A percentile compares a stretch with the other conserved stretches of the same genome.
These are phyloP conservation scores for Corythucha ciliata DNA, from an alignment of 2,888 invertebrate genomes.

Conservation along the genomic window DNA sequence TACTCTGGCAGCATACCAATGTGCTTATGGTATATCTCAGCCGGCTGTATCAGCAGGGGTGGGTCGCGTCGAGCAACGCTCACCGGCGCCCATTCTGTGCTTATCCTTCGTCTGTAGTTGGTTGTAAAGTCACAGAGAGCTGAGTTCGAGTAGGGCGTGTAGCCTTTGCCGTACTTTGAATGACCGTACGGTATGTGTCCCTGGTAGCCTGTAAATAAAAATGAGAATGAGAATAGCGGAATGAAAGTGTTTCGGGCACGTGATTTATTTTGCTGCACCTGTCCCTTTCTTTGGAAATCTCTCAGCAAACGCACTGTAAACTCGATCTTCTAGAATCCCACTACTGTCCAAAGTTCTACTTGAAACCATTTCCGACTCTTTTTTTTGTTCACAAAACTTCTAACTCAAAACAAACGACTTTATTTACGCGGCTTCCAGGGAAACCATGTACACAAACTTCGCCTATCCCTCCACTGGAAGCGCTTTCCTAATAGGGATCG, in stretches of 20 bases:
- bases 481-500: no score
- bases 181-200: constrained; percentile 59
- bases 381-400: no score
- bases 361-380: no score
- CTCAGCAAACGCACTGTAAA: constrained; percentile 11
- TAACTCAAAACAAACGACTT: background rate
- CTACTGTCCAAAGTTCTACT: constrained; percentile 11
- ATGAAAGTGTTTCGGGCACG: background rate
- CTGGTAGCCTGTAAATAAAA: constrained; percentile 47
- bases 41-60: constrained; percentile 45
- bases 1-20: constrained; percentile 68
- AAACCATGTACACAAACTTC: no score
- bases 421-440: no score
- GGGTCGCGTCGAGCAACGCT: constrained; percentile 48
- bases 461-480: no score
- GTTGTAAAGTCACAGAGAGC: constrained; percentile 66
- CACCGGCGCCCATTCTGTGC: constrained; percentile 66
- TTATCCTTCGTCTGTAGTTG: constrained; percentile 60
- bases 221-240: background rate
- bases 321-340: constrained; percentile 14
- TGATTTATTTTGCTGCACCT: constrained; percentile 4
- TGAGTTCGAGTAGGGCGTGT: constrained; percentile 57
- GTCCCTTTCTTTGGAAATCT: background rate
- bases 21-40: constrained; percentile 62
- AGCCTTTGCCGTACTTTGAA: constrained; percentile 54